Evolutionary conservation across 2,797 vertebrate genomes (phyloP).

Genomic region (Chromis chromis): DNA sequence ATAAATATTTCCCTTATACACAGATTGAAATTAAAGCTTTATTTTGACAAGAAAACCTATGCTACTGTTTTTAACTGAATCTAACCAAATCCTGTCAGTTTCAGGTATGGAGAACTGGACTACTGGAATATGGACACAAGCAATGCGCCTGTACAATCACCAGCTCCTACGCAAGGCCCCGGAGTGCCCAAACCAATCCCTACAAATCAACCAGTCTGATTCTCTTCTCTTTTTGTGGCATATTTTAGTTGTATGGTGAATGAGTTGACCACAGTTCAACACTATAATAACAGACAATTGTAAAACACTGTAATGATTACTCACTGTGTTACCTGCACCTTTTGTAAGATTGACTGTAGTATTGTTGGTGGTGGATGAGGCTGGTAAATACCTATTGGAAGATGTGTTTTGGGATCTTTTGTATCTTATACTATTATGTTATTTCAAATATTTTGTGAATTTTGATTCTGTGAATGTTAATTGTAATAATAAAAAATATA

Average conservation of each 20-base stretch:
- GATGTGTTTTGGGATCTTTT: too few species aligned
- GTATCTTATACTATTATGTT: conserved; percentile 27
- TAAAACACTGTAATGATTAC: conserved; percentile 33
- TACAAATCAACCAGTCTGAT: conserved; percentile 16
- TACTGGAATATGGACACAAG: conserved; percentile 51
- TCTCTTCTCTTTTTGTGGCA: neutral
- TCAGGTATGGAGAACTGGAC: conserved; percentile 73
- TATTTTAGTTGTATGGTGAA: conserved; percentile 5
- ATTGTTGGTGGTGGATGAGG: neutral
- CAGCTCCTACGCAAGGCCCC: conserved; percentile 75
- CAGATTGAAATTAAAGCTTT: neutral
- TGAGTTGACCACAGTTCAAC: neutral
- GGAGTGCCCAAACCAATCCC: conserved; percentile 82
- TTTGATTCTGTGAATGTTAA: conserved; percentile 6
- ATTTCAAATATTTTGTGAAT: conserved; percentile 39
- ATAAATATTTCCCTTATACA: neutral
- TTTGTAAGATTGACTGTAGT: neutral
- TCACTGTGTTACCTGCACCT: neutral
- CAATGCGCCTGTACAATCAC: neutral
- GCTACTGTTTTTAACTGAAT: conserved; percentile 17
- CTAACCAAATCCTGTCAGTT: conserved; percentile 38
- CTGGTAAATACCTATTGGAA: conserved; percentile 17
- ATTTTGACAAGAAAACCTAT: neutral
- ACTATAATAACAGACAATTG: conserved; percentile 13
- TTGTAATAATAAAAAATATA: conserved; percentile 34